Evolutionary conservation across 2,888 invertebrate genomes (phyloP).

Genomic region (Lepeophtheirus nordmannii): DNA sequence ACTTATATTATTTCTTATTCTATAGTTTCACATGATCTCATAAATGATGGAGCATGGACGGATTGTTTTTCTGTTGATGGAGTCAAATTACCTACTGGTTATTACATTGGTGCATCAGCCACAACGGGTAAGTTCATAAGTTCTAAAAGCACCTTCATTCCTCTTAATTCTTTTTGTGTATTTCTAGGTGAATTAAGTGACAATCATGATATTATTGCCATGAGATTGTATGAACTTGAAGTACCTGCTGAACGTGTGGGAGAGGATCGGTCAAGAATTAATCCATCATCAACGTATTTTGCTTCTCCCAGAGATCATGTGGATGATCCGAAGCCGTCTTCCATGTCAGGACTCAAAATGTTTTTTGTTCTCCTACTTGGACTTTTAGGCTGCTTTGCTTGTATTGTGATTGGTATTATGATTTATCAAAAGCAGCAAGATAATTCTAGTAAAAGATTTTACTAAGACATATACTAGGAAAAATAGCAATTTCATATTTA

Average conservation of each 20-base stretch:
- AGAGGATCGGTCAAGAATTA: constrained; percentile 57
- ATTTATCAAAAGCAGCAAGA: constrained; percentile 74
- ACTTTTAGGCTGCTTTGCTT: constrained; percentile 62
- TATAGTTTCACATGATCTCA: constrained; percentile 47
- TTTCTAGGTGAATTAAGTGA: constrained; percentile 45
- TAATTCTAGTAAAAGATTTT: constrained; percentile 24
- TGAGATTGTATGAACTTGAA: constrained; percentile 84
- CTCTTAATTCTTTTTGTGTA: neutral
- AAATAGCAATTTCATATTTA: too few species aligned
- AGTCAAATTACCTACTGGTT: constrained; percentile 81
- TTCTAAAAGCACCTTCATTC: neutral
- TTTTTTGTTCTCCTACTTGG: constrained; percentile 72
- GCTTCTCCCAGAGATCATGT: constrained; percentile 62
- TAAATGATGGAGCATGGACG: constrained; percentile 82
- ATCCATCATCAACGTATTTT: constrained; percentile 73
- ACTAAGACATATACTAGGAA: neutral
- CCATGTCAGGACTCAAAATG: constrained; percentile 75
- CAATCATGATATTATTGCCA: constrained; percentile 81
- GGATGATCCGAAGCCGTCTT: constrained; percentile 67
- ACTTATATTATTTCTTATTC: neutral
- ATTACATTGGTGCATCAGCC: constrained; percentile 82
- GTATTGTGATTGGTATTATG: constrained; percentile 73
- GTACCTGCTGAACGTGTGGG: constrained; percentile 46
- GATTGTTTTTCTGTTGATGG: constrained; percentile 77
- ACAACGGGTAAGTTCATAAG: constrained; percentile 76